phyloP scores from a whole-genome alignment of 2,797 vertebrate species.

The Macrochelys suwanniensis region DNA sequence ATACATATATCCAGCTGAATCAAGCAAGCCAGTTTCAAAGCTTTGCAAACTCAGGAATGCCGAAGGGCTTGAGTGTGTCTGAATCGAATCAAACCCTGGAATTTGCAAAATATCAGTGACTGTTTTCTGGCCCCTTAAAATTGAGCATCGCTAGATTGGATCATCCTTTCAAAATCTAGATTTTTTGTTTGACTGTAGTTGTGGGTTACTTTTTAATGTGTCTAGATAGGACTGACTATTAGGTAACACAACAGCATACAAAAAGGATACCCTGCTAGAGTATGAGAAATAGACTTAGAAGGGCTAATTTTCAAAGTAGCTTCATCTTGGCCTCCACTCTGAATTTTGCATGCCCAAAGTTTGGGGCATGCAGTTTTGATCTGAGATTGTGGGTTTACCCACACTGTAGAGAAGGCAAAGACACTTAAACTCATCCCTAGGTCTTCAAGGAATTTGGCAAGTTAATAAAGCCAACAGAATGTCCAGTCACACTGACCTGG shows the following conservation, averaged over 20 bases:
- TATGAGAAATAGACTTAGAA: not conserved
- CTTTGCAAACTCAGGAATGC: not conserved
- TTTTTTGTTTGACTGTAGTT: not conserved
- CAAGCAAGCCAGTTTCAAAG: rapidly evolving
- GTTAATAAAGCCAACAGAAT: rapidly evolving
- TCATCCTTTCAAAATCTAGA: not conserved
- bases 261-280: rapidly evolving
- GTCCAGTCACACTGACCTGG: rapidly evolving
- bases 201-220: not conserved
- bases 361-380: not conserved
- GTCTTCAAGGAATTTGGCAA: rapidly evolving
- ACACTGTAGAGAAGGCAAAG: not conserved
- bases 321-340: not conserved
- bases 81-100: not conserved
- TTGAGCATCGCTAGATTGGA: not conserved
- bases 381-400: not conserved
- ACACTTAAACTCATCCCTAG: rapidly evolving
- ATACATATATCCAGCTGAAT: not conserved
- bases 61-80: not conserved
- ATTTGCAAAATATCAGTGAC: not conserved
- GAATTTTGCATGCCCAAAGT: not conserved
- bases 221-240: not conserved
- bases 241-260: rapidly evolving
- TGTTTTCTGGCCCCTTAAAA: not conserved
- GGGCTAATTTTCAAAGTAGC: not conserved